Evolutionary conservation across 2,113 vertebrate genomes (phyloP), one percentile per base, ranked within the genome.

Genomic region (Dromaius novaehollandiae): DNA sequence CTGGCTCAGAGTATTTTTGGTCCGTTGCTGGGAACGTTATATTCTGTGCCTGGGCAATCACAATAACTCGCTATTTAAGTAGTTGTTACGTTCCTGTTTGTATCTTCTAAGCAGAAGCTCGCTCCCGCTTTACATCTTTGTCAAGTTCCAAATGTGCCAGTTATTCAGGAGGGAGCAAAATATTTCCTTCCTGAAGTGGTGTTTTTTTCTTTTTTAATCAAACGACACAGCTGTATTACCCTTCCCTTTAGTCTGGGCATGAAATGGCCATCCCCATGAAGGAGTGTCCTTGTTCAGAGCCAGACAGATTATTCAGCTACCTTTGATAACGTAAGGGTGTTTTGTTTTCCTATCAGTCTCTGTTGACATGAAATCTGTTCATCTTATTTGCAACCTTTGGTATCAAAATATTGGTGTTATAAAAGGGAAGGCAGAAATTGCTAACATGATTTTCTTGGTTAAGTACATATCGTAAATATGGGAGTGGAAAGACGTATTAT

Each of bases 141-240:
- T 60, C 69, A 53, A 79, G 51, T 79, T 93, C 74, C 61, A 79
- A 32, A 89, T 15, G 10, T 69, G 78, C 46, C 66, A 82, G 9
- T 82, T 93, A 65, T 19, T 94, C 69, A 87, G 18, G 64, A 92
- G n/a, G 89, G 51, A 80, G 85, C 48, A 95, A 77, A 95, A 86
- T 82, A 86, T 32, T 90, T 79, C 70, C 71, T 91, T 91, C 70
- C 71, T 88, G 55, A 44, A 80, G 50, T 8, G 58, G 34, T 26
- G 42, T 56, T 32, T 30, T 32, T 58, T 58, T 8, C 9, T 50
- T 82, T 81, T 87, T 44, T 7, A 32, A 28, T 79, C 30, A 42
- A 85, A 55, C 55, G 56, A 48, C 53, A 55, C 14, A 66, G 40
- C 42, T 87, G 8, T 73, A 26, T 85, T 94, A 32, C 18, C 70